Evolutionary conservation across 2,888 invertebrate genomes (phyloP).

Genomic region (Ectemnius cavifrons): DNA sequence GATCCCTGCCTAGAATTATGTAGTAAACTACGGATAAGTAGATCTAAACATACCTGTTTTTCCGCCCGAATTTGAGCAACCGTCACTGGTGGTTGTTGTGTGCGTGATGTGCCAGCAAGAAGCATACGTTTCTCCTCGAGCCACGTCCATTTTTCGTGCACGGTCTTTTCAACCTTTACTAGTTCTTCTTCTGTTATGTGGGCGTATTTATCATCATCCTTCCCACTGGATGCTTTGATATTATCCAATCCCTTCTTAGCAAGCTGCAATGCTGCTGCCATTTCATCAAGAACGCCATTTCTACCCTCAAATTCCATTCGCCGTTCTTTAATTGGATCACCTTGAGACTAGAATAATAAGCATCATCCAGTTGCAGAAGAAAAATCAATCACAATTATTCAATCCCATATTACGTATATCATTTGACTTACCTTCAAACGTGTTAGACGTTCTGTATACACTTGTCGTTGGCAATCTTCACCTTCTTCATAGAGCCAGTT

Average conservation of each 20-base stretch:
- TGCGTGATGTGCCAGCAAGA: constrained; percentile 83
- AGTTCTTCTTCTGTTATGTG: constrained; percentile 92
- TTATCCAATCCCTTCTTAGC: constrained; percentile 89
- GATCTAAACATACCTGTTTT: constrained; percentile 83
- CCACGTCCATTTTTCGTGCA: constrained; percentile 83
- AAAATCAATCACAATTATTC: background rate
- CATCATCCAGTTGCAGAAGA: too few relatives aligned
- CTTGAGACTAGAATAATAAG: constrained; percentile 81
- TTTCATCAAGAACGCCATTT: constrained; percentile 88
- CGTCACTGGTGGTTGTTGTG: constrained; percentile 87
- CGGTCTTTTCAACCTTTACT: constrained; percentile 86
- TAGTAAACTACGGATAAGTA: too few relatives aligned
- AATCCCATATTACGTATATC: background rate
- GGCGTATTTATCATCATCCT: constrained; percentile 86
- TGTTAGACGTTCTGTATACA: constrained; percentile 78
- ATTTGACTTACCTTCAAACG: constrained; percentile 64
- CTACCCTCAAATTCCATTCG: constrained; percentile 90
- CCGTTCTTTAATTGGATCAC: constrained; percentile 93
- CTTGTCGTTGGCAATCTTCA: constrained; percentile 91
- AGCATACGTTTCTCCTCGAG: constrained; percentile 87
- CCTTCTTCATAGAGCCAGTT: constrained; percentile 99
- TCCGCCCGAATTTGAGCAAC: constrained; percentile 89
- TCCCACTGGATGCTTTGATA: constrained; percentile 79
- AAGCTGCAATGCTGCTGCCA: constrained; percentile 87
- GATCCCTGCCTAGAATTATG: too few relatives aligned